A percentile compares a stretch with the other conserved stretches of the same genome.
Conservation (phyloP, 2,113 vertebrate species). For the Podarcis raffonei region DNA sequence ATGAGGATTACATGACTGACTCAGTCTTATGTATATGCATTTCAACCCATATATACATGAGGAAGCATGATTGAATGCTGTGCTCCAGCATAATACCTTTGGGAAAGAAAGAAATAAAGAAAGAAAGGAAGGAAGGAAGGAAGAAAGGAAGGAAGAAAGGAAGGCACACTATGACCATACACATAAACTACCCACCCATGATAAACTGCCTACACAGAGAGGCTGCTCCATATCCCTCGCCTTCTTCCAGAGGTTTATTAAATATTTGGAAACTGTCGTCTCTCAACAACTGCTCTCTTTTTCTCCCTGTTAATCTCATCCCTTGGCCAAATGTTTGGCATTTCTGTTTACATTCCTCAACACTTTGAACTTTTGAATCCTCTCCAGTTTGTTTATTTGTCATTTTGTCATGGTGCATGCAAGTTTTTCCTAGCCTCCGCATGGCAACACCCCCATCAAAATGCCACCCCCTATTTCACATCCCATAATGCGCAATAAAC, state of each 20-base stretch:
- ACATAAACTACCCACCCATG: background rate
- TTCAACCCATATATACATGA: fast-evolving
- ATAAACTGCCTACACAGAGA: background rate
- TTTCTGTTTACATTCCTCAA: background rate
- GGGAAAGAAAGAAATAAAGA: too few species aligned
- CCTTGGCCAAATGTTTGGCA: background rate
- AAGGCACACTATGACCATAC: too few species aligned
- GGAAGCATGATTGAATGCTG: background rate
- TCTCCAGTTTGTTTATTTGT: too few species aligned
- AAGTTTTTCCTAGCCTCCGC: too few species aligned
- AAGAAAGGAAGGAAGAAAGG: too few species aligned
- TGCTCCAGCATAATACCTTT: too few species aligned
- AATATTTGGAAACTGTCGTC: background rate
- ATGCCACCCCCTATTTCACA: too few species aligned
- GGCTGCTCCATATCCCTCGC: too few species aligned
- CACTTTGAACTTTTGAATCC: background rate
- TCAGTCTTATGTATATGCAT: background rate
- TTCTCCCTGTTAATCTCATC: background rate
- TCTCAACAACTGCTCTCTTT: background rate
- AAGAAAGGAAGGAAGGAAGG: too few species aligned
- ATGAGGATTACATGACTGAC: background rate
- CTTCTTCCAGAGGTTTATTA: background rate
- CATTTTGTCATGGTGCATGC: too few species aligned
- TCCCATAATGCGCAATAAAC: too few species aligned
- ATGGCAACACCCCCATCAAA: too few species aligned